These are phyloP conservation scores for Arizona elegans DNA, from an alignment of 2,113 vertebrate species.

Conservation along the genomic window DNA sequence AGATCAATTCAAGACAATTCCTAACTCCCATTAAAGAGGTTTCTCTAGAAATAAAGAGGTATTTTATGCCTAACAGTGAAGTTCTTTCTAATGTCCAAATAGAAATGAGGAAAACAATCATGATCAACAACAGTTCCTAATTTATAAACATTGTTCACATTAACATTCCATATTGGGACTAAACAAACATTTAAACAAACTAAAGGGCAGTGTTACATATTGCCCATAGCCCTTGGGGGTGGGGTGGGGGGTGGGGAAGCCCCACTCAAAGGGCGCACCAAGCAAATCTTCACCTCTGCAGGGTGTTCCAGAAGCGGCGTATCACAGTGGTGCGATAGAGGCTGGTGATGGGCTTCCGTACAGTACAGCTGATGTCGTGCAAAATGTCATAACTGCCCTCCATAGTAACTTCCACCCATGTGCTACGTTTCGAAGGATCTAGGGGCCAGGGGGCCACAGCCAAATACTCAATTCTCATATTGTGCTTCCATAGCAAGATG, in stretches of 20 bases:
- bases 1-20: neutral
- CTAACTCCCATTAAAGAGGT: neutral
- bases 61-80: neutral
- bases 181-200: neutral
- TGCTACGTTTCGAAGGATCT: slow-evolving; percentile 78
- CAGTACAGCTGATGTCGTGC: slow-evolving; percentile 96
- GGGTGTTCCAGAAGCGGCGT: slow-evolving; percentile 96
- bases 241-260: neutral
- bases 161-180: neutral
- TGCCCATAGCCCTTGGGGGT: neutral
- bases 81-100: neutral
- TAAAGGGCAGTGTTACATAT: neutral
- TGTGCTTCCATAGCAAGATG: slow-evolving; percentile 95
- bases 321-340: slow-evolving; percentile 94
- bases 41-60: neutral
- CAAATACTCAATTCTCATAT: slow-evolving; percentile 96
- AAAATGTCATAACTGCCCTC: slow-evolving; percentile 98
- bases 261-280: fast-evolving
- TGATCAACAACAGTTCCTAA: neutral
- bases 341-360: slow-evolving; percentile 94
- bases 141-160: neutral
- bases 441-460: slow-evolving; percentile 89
- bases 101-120: neutral
- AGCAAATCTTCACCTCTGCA: slow-evolving; percentile 81
- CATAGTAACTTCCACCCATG: slow-evolving; percentile 95